Conservation (phyloP, 2,113 vertebrate genomes). For the Pao palembangensis region DNA sequence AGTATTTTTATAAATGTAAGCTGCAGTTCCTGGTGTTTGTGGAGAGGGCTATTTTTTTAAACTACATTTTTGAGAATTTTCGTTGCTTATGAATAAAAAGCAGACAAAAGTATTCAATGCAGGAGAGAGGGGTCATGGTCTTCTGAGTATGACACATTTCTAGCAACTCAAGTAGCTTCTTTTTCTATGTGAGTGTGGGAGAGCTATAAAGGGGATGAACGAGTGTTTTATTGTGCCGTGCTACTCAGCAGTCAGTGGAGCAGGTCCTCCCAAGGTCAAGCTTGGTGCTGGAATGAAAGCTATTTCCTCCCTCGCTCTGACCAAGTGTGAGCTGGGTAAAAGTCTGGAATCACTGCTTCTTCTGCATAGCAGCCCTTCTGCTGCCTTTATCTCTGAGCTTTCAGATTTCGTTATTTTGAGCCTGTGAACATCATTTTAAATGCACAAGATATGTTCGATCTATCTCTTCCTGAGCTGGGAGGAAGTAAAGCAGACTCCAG, state of each 20-base stretch:
- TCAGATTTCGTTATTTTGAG: conserved; percentile 6
- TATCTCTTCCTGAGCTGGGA: not conserved
- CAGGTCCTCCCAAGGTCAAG: conserved; percentile 64
- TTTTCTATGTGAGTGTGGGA: conserved; percentile 8
- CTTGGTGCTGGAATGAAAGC: conserved; percentile 65
- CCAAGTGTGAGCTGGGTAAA: conserved; percentile 44
- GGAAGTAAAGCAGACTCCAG: conserved; percentile 5
- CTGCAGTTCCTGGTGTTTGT: conserved; percentile 13
- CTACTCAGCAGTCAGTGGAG: conserved; percentile 42
- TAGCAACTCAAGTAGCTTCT: too few species aligned
- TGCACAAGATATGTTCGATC: not conserved
- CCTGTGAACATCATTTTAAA: conserved; percentile 2
- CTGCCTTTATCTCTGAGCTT: not conserved
- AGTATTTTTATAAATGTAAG: not conserved
- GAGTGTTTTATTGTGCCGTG: conserved; percentile 37
- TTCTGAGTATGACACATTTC: not conserved
- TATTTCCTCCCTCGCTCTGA: conserved; percentile 64
- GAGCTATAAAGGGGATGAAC: conserved; percentile 15
- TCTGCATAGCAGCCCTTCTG: conserved; percentile 9
- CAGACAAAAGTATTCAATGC: conserved; percentile 23
- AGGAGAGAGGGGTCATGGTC: conserved; percentile 11
- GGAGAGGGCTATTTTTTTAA: conserved; percentile 24
- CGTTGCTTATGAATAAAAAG: too few species aligned
- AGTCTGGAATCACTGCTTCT: conserved; percentile 35
- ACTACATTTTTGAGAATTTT: too few species aligned